Percentiles rank a stretch among this genome's conserved stretches.
Evolutionary conservation across 2,113 vertebrate species (phyloP).

Genomic region (Cyphomyrus discorhynchus): DNA sequence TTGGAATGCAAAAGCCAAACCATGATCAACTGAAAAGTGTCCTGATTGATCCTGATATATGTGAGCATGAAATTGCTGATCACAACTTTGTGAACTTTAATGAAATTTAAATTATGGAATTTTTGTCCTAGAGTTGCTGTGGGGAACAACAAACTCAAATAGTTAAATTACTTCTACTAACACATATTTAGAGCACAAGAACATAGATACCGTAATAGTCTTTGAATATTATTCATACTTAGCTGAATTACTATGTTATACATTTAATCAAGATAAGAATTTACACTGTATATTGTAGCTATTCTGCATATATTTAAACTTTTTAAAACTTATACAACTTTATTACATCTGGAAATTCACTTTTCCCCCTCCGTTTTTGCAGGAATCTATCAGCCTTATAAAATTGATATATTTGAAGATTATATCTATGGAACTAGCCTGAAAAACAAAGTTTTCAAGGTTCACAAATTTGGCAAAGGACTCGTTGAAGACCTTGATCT

Average conservation of each 20-base stretch:
- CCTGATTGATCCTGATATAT: not conserved
- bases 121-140: not conserved
- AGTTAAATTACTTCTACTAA: not conserved
- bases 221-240: not conserved
- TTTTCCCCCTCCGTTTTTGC: conserved; percentile 21
- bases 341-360: not conserved
- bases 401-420: conserved; percentile 93
- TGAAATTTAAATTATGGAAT: not conserved
- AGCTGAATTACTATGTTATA: not conserved
- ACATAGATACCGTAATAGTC: not conserved
- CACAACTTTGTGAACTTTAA: not conserved
- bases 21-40: not conserved
- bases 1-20: not conserved
- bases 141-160: not conserved
- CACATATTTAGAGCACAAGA: not conserved
- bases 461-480: conserved; percentile 84
- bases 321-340: conserved; percentile 2
- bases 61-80: not conserved
- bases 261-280: not conserved
- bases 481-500: conserved; percentile 71
- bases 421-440: conserved; percentile 90
- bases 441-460: conserved; percentile 82
- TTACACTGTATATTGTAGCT: not conserved
- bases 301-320: not conserved
- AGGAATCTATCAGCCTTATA: conserved; percentile 89